These are phyloP conservation scores for Brachionus angularis DNA, from an alignment of 1,140 invertebrate species.

Conservation along the genomic window DNA sequence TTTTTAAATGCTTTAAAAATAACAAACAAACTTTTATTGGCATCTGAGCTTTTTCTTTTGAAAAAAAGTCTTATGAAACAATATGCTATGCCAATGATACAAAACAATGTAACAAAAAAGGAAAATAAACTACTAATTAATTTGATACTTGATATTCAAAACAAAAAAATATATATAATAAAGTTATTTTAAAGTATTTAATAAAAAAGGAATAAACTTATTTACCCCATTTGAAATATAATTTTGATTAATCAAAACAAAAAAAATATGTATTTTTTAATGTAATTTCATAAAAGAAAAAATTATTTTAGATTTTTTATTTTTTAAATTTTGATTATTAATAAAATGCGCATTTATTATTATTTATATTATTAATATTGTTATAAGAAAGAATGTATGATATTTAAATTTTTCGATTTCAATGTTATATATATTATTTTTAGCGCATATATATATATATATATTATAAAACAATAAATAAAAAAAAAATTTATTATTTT, in stretches of 20 bases:
- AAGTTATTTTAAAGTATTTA: background rate
- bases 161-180: background rate
- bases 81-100: constrained; percentile 10
- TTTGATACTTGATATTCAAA: constrained; percentile 18
- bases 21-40: background rate
- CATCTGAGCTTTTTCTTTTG: background rate
- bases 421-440: too few relatives aligned
- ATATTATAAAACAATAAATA: too few relatives aligned
- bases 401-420: too few relatives aligned
- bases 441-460: too few relatives aligned
- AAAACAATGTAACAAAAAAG: background rate
- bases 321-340: too few relatives aligned
- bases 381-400: too few relatives aligned
- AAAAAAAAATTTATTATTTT: too few relatives aligned
- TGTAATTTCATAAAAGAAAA: background rate
- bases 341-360: too few relatives aligned
- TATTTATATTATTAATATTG: too few relatives aligned
- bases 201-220: background rate
- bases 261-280: background rate
- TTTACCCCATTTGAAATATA: constrained; percentile 34
- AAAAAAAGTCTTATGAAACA: constrained; percentile 9
- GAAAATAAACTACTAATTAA: constrained; percentile 13
- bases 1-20: background rate
- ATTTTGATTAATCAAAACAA: background rate
- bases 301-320: background rate